phyloP scores from a whole-genome alignment of 2,797 vertebrate genomes.

The Pangasius mekongensis region DNA sequence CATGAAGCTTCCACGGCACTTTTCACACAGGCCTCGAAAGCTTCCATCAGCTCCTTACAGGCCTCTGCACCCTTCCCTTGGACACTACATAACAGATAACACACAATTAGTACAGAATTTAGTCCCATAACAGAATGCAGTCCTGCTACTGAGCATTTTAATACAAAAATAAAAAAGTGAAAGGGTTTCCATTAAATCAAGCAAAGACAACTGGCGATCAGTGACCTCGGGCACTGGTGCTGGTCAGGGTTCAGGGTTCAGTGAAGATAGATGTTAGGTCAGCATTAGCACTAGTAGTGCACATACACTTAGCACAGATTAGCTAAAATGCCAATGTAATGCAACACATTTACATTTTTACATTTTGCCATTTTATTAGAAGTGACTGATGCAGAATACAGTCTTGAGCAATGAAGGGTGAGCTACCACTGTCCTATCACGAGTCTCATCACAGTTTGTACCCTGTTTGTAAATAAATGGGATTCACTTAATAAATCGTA shows the following conservation, averaged over 20 bases:
- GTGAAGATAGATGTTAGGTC: neutral
- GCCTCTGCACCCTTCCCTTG: slow-evolving; percentile 65
- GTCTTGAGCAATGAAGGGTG: neutral
- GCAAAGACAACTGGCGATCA: neutral
- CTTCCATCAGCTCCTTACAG: slow-evolving; percentile 75
- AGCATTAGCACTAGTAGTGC: neutral
- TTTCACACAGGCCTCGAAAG: slow-evolving; percentile 74
- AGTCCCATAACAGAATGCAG: neutral
- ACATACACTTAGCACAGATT: neutral
- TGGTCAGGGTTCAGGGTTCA: neutral
- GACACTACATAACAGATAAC: slow-evolving; percentile 67
- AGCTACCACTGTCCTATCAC: neutral
- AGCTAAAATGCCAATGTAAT: neutral
- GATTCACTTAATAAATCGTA: neutral
- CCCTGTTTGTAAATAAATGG: neutral
- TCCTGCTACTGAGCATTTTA: neutral
- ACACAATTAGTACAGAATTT: neutral
- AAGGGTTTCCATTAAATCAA: neutral
- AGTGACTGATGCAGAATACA: neutral
- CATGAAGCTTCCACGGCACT: slow-evolving; percentile 70
- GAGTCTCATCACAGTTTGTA: neutral
- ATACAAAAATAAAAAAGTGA: neutral
- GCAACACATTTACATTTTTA: neutral
- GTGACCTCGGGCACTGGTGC: neutral
- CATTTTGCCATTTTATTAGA: neutral